Percentiles rank a stretch among this genome's conserved stretches.
Evolutionary conservation across 2,888 invertebrate genomes (phyloP).

Genomic region (Slavum lentiscoides): DNA sequence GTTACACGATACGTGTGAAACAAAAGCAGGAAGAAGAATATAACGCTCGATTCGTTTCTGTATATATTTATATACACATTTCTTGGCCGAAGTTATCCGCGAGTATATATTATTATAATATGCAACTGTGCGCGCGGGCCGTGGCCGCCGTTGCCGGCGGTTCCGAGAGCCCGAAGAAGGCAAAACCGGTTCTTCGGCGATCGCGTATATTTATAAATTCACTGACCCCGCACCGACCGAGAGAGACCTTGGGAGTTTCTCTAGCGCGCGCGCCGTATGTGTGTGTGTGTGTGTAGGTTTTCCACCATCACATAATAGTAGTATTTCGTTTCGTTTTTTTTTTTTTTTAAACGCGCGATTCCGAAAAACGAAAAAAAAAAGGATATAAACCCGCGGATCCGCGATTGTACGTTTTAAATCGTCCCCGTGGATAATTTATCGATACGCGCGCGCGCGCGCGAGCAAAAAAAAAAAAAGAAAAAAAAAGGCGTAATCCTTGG

Average conservation of each 20-base stretch:
- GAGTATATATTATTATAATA: neutral
- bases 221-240: slow-evolving; percentile 38
- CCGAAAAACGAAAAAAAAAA: slow-evolving; percentile 31
- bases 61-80: neutral
- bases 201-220: slow-evolving; percentile 39
- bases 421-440: slow-evolving; percentile 40
- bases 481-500: slow-evolving; percentile 47
- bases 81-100: neutral
- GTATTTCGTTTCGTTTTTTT: neutral
- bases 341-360: slow-evolving; percentile 27
- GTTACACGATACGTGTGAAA: slow-evolving; percentile 14
- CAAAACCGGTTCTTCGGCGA: slow-evolving; percentile 51
- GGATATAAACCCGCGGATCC: neutral
- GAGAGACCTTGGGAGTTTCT: slow-evolving; percentile 53
- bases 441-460: neutral
- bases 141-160: neutral
- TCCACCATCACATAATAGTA: neutral
- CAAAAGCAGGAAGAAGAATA: slow-evolving; percentile 50
- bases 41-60: no score
- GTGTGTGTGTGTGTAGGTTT: no score
- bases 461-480: neutral
- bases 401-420: neutral
- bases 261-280: slow-evolving; percentile 13
- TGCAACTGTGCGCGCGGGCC: neutral
- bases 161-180: slow-evolving; percentile 30